Conservation (phyloP, 53 echinoderm and acorn worm species). For the Holothuria scabra region DNA sequence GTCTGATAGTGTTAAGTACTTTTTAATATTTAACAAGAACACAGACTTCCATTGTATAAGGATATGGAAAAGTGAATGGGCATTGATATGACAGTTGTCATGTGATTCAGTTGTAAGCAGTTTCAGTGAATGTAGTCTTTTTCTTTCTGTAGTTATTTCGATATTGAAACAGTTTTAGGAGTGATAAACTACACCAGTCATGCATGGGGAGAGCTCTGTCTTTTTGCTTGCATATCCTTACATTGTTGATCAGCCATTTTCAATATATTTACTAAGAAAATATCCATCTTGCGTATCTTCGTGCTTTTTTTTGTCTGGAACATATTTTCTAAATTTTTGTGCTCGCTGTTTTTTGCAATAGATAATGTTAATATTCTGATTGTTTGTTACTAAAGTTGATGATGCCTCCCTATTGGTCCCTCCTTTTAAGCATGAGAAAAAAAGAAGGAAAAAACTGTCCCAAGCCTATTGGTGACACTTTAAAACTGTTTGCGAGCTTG, state of each 20-base stretch:
- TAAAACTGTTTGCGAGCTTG: no score
- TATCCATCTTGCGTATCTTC: slow-evolving; percentile 23
- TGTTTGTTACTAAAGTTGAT: slow-evolving; percentile 1
- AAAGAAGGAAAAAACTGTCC: no score
- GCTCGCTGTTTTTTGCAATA: slow-evolving; percentile 3
- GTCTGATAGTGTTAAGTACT: no score
- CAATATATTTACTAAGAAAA: slow-evolving; percentile 16
- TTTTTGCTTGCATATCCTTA: slow-evolving; percentile 41
- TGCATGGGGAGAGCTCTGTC: slow-evolving; percentile 67
- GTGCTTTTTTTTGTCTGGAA: slow-evolving; percentile 25
- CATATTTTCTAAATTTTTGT: slow-evolving; percentile 3
- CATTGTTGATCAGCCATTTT: slow-evolving; percentile 34
- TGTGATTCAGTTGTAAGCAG: background rate
- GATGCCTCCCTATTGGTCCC: slow-evolving; percentile 8
- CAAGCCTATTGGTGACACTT: no score
- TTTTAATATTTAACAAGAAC: no score
- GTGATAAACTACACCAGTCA: slow-evolving; percentile 60
- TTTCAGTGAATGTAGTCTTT: background rate
- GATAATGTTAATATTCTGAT: slow-evolving; percentile 35
- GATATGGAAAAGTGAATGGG: no score
- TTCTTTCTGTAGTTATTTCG: background rate
- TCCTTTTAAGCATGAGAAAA: no score
- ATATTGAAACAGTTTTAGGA: background rate
- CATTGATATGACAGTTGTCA: no score
- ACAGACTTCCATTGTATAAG: no score